Evolutionary conservation across 2,888 invertebrate genomes (phyloP).

Genomic region (Leptopterna dolabrata): DNA sequence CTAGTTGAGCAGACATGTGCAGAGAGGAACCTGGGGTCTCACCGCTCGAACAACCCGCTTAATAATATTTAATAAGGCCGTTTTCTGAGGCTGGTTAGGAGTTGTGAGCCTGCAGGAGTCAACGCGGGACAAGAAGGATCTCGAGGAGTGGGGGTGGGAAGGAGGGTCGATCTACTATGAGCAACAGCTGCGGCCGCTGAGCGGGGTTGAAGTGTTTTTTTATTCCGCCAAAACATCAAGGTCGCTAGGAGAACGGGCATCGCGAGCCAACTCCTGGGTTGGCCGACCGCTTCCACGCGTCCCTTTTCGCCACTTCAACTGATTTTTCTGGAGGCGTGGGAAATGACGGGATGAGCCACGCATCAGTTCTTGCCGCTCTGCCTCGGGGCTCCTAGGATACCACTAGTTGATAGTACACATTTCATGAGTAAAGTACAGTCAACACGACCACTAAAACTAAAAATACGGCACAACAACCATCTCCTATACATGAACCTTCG

Average conservation of each 20-base stretch:
- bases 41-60: background rate
- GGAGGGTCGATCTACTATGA: slow-evolving; percentile 45
- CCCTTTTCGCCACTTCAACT: background rate
- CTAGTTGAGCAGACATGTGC: background rate
- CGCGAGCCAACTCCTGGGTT: background rate
- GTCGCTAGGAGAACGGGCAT: slow-evolving; percentile 9
- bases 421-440: too few relatives aligned
- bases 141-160: background rate
- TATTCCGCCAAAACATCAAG: slow-evolving; percentile 46
- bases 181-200: slow-evolving; percentile 50
- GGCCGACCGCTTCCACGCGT: background rate
- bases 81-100: slow-evolving; percentile 31
- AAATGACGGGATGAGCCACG: background rate
- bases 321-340: background rate
- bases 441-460: too few relatives aligned
- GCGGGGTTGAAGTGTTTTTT: slow-evolving; percentile 27
- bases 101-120: slow-evolving; percentile 16
- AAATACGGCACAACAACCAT: too few relatives aligned
- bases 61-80: slow-evolving; percentile 37
- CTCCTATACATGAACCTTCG: too few relatives aligned
- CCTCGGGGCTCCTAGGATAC: too few relatives aligned
- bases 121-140: background rate
- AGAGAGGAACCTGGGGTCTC: background rate
- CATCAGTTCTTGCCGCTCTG: too few relatives aligned
- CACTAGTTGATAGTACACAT: too few relatives aligned